Conservation (phyloP, 2,113 vertebrate species). For the Lonchura striata region DNA sequence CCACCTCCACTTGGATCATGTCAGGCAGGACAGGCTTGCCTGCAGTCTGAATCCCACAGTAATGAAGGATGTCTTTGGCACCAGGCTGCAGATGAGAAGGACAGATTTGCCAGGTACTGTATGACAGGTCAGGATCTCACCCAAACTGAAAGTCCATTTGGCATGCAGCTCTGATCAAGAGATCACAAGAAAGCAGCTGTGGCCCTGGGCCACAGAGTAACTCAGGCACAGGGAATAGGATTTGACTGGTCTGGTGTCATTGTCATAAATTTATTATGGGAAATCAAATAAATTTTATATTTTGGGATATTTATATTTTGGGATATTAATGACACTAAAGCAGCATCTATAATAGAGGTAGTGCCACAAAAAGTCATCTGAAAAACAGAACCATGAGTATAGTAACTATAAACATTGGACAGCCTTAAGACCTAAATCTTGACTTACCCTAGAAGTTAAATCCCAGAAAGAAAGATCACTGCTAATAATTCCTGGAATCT, state of each 20-base stretch:
- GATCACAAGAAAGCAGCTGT: background rate
- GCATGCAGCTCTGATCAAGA: background rate
- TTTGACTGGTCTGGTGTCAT: background rate
- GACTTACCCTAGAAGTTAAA: background rate
- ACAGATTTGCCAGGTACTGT: background rate
- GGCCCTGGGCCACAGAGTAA: background rate
- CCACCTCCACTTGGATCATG: background rate
- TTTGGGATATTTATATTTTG: background rate
- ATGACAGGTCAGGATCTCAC: fast-evolving
- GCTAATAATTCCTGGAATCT: background rate
- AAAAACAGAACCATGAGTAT: background rate
- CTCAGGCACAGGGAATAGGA: background rate
- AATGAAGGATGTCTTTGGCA: background rate
- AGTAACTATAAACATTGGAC: background rate
- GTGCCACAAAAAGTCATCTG: background rate
- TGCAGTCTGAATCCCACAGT: background rate
- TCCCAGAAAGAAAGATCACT: background rate
- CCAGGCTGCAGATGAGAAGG: background rate
- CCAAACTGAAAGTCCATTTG: background rate
- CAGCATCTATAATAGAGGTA: background rate
- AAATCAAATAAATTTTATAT: background rate
- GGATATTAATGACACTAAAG: background rate
- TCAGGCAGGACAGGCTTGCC: background rate
- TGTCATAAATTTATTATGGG: background rate
- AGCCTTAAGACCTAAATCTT: background rate